phyloP scores from a whole-genome alignment of 2,888 invertebrate species.

The Polydrusus cervinus region DNA sequence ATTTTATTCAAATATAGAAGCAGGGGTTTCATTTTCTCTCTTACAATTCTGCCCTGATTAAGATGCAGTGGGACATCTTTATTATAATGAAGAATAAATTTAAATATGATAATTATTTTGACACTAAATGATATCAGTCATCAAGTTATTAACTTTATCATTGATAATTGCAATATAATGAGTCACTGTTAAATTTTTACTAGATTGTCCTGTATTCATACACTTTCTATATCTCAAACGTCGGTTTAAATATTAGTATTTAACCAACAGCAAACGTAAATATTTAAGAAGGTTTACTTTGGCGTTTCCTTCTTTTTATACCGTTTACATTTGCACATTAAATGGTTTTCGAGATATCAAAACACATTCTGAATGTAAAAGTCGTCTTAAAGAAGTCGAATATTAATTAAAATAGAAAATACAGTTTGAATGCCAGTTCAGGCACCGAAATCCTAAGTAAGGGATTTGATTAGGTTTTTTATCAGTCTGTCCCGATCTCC shows the following conservation, averaged over 20 bases:
- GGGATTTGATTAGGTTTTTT: constrained; percentile 57
- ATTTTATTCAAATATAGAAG: too few relatives aligned
- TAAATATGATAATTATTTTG: too few relatives aligned
- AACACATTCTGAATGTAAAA: constrained; percentile 30
- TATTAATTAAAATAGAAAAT: constrained; percentile 55
- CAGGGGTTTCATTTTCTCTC: too few relatives aligned
- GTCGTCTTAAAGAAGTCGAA: constrained; percentile 42
- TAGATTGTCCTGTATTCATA: too few relatives aligned
- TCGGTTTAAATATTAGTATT: constrained; percentile 13
- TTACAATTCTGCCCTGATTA: too few relatives aligned
- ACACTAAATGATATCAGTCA: too few relatives aligned
- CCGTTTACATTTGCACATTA: constrained; percentile 30
- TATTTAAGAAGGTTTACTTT: constrained; percentile 10
- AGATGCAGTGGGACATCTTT: too few relatives aligned
- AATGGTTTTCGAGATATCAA: constrained; percentile 16
- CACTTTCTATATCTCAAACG: not conserved
- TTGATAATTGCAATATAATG: not conserved
- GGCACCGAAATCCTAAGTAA: constrained; percentile 49
- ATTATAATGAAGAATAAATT: too few relatives aligned
- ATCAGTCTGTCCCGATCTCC: constrained; percentile 56
- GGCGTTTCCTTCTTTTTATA: not conserved
- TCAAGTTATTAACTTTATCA: not conserved
- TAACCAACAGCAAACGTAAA: constrained; percentile 11
- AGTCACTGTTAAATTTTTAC: not conserved
- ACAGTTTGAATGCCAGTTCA: constrained; percentile 44